Evolutionary conservation across 1,140 invertebrate species (phyloP).

Genomic region (Lethocerus indicus): DNA sequence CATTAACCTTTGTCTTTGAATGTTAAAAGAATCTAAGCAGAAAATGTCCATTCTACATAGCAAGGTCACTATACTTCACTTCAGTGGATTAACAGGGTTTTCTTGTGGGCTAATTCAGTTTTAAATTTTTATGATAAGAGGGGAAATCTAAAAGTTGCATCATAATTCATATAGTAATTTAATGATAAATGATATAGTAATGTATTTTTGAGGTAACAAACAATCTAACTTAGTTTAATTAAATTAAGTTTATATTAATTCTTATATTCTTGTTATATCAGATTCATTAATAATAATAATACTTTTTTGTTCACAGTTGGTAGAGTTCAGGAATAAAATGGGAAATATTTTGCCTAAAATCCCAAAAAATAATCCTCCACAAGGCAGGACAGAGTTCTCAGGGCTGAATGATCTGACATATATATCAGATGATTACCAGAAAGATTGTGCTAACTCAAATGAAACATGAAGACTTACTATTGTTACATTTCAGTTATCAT

Average conservation of each 20-base stretch:
- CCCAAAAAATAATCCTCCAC: conserved; percentile 60
- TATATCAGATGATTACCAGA: conserved; percentile 27
- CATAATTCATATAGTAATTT: background rate
- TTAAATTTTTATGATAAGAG: background rate
- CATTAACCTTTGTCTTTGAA: no score
- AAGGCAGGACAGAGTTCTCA: conserved; percentile 72
- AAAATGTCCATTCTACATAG: no score
- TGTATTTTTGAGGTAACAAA: conserved; percentile 3
- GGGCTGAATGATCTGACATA: conserved; percentile 67
- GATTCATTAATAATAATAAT: background rate
- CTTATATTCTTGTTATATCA: background rate
- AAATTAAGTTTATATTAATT: background rate
- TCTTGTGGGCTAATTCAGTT: no score
- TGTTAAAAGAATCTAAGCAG: no score
- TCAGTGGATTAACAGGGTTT: no score
- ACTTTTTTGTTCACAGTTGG: conserved; percentile 30
- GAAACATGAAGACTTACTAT: no score
- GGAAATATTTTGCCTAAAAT: conserved; percentile 26
- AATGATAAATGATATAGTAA: background rate
- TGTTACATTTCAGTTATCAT: no score
- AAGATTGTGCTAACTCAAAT: conserved; percentile 4
- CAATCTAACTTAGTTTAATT: conserved; percentile 3
- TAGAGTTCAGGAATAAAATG: conserved; percentile 54
- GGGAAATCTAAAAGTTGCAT: background rate
- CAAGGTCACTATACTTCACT: no score